These are phyloP conservation scores for Menura novaehollandiae DNA, from an alignment of 2,113 vertebrate species.

Conservation along the genomic window DNA sequence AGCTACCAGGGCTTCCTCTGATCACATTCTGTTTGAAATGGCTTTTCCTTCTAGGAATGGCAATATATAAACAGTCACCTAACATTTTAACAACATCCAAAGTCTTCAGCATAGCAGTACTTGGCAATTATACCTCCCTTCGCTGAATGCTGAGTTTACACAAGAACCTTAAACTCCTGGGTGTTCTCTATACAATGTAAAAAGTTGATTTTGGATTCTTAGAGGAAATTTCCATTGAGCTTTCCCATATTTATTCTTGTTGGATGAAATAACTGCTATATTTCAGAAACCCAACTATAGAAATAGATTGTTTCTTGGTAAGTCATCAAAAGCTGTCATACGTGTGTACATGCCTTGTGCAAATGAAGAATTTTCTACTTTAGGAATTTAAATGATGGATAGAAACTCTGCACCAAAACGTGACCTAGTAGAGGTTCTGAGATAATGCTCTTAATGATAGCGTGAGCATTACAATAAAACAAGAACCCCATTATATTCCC, in stretches of 20 bases:
- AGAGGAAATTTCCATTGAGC: conserved; percentile 59
- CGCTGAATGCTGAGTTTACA: conserved; percentile 35
- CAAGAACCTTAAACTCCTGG: conserved; percentile 55
- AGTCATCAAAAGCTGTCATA: conserved; percentile 15
- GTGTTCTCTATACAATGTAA: conserved; percentile 26
- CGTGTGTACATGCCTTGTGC: not conserved
- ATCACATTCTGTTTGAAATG: not conserved
- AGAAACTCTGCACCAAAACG: conserved; percentile 34
- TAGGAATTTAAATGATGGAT: not conserved
- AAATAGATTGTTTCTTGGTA: conserved; percentile 35
- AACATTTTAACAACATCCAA: conserved; percentile 7
- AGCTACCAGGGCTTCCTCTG: not conserved
- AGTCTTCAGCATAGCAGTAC: conserved; percentile 5
- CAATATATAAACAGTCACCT: conserved; percentile 1
- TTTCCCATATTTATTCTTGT: conserved; percentile 56
- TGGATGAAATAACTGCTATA: conserved; percentile 30
- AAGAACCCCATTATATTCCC: not conserved
- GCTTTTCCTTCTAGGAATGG: conserved; percentile 45
- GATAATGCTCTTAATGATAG: not conserved
- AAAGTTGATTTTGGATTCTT: conserved; percentile 65
- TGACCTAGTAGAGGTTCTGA: conserved; percentile 5
- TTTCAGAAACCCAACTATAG: conserved; percentile 11
- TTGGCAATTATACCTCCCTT: conserved; percentile 13
- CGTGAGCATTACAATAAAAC: not conserved
- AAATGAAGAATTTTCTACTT: conserved; percentile 4